Conservation (phyloP, 2,888 invertebrate genomes). For the Electrophaes corylata region DNA sequence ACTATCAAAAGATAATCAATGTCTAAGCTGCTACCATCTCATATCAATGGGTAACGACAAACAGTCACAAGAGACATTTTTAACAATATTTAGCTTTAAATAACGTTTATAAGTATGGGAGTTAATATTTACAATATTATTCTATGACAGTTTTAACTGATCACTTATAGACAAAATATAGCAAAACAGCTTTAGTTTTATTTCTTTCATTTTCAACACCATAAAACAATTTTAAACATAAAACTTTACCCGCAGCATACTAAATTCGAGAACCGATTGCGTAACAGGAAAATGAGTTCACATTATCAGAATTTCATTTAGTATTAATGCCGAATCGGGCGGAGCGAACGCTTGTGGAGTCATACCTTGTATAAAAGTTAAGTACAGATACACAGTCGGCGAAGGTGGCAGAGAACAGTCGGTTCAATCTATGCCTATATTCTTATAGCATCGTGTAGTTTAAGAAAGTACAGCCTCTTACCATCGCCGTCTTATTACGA, state of each 20-base stretch:
- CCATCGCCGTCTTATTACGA: too few species aligned
- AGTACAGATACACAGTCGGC: slow-evolving; percentile 39
- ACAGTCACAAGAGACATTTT: too few species aligned
- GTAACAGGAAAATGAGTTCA: slow-evolving; percentile 21
- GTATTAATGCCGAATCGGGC: slow-evolving; percentile 42
- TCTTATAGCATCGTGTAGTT: too few species aligned
- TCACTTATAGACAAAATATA: neutral
- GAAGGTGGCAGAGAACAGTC: slow-evolving; percentile 15
- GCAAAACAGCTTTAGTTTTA: slow-evolving; percentile 7
- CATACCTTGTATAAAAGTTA: slow-evolving; percentile 52
- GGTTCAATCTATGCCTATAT: neutral
- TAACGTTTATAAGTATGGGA: too few species aligned
- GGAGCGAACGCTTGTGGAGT: slow-evolving; percentile 40
- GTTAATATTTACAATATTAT: too few species aligned
- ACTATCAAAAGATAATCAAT: too few species aligned
- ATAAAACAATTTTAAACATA: slow-evolving; percentile 15
- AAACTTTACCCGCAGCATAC: slow-evolving; percentile 17
- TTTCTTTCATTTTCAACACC: slow-evolving; percentile 1
- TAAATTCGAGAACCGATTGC: slow-evolving; percentile 24
- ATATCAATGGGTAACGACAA: too few species aligned
- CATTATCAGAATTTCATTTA: slow-evolving; percentile 44
- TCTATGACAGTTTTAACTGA: too few species aligned
- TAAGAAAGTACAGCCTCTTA: too few species aligned
- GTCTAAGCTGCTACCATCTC: too few species aligned
- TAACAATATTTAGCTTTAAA: too few species aligned